Conservation (phyloP, 2,888 invertebrate species). For the Magallana nippona region DNA sequence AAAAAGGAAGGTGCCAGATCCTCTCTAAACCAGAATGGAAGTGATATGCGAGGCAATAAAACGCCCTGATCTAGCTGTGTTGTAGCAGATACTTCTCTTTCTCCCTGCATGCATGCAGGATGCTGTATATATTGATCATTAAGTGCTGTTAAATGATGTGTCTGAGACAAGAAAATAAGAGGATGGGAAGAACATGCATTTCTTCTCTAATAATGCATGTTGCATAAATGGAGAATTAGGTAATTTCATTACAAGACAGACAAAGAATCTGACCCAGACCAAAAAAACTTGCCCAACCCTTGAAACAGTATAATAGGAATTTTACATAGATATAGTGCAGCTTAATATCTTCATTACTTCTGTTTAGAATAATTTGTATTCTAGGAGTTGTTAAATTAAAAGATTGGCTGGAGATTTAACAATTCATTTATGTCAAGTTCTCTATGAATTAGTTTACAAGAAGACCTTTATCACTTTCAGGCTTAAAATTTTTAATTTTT, state of each 20-base stretch:
- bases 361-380: too few species aligned
- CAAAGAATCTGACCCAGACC: neutral
- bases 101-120: neutral
- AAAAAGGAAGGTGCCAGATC: neutral
- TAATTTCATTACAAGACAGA: neutral
- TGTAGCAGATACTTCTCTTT: neutral
- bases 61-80: neutral
- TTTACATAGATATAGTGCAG: too few species aligned
- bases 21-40: neutral
- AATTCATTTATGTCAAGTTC: too few species aligned
- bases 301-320: too few species aligned
- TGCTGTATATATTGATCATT: slow-evolving; percentile 1
- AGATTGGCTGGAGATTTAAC: too few species aligned
- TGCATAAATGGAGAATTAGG: slow-evolving; percentile 6
- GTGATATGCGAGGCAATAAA: neutral
- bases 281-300: neutral
- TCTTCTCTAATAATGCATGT: neutral
- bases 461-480: too few species aligned
- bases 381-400: too few species aligned
- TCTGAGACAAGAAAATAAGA: neutral
- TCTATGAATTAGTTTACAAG: too few species aligned
- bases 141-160: slow-evolving; percentile 20
- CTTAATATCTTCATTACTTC: too few species aligned
- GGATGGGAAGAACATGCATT: too few species aligned
- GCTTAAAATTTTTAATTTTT: too few species aligned